Conservation (phyloP, 2,888 invertebrate species). For the Dascillus cervinus region DNA sequence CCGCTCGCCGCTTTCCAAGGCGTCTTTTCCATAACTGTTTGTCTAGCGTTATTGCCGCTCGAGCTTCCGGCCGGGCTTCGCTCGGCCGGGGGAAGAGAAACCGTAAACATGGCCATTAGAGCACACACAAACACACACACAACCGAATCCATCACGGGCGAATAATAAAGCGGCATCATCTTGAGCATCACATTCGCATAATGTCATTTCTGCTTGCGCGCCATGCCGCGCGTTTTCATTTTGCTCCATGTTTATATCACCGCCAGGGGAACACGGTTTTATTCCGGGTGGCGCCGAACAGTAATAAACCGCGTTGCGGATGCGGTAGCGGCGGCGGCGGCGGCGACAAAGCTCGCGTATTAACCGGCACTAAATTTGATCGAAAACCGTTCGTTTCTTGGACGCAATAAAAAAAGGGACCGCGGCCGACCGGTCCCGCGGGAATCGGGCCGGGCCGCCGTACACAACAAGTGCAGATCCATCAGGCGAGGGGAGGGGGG, state of each 20-base stretch:
- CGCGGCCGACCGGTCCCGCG: slow-evolving; percentile 8
- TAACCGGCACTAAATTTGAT: background rate
- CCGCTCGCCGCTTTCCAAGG: too few species aligned
- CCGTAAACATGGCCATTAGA: slow-evolving; percentile 22
- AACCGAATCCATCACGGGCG: slow-evolving; percentile 15
- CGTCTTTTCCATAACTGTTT: too few species aligned
- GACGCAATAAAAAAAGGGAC: slow-evolving; percentile 13
- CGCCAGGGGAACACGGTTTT: slow-evolving; percentile 6
- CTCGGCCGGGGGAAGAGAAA: slow-evolving; percentile 18
- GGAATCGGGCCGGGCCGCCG: slow-evolving; percentile 4
- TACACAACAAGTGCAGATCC: slow-evolving; percentile 19
- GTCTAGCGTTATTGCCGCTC: slow-evolving; percentile 26
- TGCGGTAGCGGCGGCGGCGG: background rate
- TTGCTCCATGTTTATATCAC: slow-evolving; percentile 9
- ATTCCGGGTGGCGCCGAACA: slow-evolving; percentile 4
- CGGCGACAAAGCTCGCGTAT: background rate
- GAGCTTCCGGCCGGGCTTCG: slow-evolving; percentile 24
- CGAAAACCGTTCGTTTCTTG: slow-evolving; percentile 10
- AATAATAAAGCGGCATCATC: slow-evolving; percentile 16
- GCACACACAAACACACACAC: slow-evolving; percentile 11
- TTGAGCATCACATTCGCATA: slow-evolving; percentile 11
- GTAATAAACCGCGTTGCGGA: slow-evolving; percentile 4
- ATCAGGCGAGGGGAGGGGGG: too few species aligned
- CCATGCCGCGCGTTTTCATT: slow-evolving; percentile 13
- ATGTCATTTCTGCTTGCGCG: slow-evolving; percentile 8